Evolutionary conservation across 2,113 vertebrate genomes (phyloP).

Genomic region (Oostethus manadensis): DNA sequence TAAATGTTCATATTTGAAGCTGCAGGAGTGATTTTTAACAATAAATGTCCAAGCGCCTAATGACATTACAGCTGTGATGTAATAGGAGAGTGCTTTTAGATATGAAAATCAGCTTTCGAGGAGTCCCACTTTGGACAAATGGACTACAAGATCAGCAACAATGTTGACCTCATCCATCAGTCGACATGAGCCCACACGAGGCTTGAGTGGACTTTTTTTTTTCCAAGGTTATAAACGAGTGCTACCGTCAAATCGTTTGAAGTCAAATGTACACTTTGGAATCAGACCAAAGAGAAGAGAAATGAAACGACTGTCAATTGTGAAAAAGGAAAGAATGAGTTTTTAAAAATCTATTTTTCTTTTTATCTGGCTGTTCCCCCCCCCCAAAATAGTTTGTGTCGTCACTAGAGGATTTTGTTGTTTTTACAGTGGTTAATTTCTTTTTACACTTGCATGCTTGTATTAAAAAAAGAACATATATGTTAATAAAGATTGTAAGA

Average conservation of each 20-base stretch:
- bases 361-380: too few species aligned
- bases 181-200: not conserved
- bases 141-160: slow-evolving; percentile 5
- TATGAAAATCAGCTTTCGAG: slow-evolving; percentile 25
- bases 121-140: slow-evolving; percentile 22
- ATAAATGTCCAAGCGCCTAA: slow-evolving; percentile 3
- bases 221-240: not conserved
- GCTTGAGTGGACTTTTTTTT: not conserved
- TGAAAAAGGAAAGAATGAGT: too few species aligned
- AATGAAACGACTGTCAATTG: too few species aligned
- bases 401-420: too few species aligned
- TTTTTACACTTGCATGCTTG: too few species aligned
- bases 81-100: slow-evolving; percentile 4
- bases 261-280: too few species aligned
- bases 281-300: too few species aligned
- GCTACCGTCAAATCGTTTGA: not conserved
- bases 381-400: too few species aligned
- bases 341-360: too few species aligned
- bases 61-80: slow-evolving; percentile 8
- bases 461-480: too few species aligned
- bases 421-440: too few species aligned
- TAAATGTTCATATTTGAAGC: not conserved
- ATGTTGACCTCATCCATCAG: slow-evolving; percentile 1
- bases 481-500: too few species aligned
- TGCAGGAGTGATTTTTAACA: slow-evolving; percentile 6